Evolutionary conservation across 2,888 invertebrate genomes (phyloP).

Genomic region (Agriopis marginaria): DNA sequence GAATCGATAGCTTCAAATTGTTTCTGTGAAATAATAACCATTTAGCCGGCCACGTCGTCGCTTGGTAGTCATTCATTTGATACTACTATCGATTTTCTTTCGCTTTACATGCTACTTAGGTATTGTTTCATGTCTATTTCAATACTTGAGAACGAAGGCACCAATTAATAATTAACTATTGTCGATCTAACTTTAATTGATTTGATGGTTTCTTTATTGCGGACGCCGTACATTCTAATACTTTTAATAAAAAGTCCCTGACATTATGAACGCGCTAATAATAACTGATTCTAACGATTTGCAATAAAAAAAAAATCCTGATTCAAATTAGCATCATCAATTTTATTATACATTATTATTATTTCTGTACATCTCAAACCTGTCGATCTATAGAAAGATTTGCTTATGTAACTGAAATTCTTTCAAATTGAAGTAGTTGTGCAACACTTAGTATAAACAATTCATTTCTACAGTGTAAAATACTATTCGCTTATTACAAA

Average conservation of each 20-base stretch:
- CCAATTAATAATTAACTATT: conserved; percentile 25
- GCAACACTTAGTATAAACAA: not conserved
- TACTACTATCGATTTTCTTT: conserved; percentile 39
- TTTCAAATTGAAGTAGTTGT: not conserved
- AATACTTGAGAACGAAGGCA: conserved; percentile 11
- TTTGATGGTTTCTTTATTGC: conserved; percentile 10
- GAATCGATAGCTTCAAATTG: conserved; percentile 36
- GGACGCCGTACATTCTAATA: not conserved
- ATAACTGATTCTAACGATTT: conserved; percentile 20
- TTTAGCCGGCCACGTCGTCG: conserved; percentile 35
- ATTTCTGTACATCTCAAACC: conserved; percentile 1
- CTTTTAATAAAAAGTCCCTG: conserved; percentile 27
- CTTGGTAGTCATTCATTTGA: conserved; percentile 29
- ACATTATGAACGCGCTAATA: conserved; percentile 32
- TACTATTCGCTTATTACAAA: conserved; percentile 19
- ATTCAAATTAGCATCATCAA: conserved; percentile 16
- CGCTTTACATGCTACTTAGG: conserved; percentile 30
- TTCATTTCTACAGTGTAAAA: conserved; percentile 6
- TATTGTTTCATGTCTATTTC: conserved; percentile 30
- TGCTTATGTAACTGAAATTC: not conserved
- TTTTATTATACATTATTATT: conserved; percentile 14
- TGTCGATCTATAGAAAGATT: not conserved
- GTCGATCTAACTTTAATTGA: conserved; percentile 16
- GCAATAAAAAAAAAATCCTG: conserved; percentile 25
- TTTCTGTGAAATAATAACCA: conserved; percentile 38